phyloP scores from a whole-genome alignment of 2,113 vertebrate species.

The Sylvicapra grimmia region DNA sequence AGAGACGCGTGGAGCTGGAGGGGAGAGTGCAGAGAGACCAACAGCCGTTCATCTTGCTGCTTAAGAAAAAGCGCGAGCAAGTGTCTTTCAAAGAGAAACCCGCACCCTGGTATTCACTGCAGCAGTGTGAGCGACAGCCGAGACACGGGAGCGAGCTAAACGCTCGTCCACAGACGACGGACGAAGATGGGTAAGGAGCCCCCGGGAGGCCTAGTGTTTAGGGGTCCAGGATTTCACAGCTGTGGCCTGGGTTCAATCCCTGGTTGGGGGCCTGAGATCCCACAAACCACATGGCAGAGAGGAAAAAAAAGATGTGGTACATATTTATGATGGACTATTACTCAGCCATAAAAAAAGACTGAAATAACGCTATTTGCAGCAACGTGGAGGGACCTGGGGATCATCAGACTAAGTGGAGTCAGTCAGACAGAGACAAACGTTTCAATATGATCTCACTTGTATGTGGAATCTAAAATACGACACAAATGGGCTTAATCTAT shows the following conservation, averaged over 20 bases:
- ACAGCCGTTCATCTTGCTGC: neutral
- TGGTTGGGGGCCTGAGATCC: neutral
- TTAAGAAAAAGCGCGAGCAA: neutral
- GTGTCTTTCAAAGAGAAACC: neutral
- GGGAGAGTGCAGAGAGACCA: neutral
- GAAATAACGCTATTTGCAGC: neutral
- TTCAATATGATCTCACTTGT: neutral
- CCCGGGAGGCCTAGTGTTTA: rapidly evolving
- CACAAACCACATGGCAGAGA: rapidly evolving
- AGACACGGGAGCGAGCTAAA: rapidly evolving
- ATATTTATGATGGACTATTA: rapidly evolving
- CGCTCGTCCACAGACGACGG: rapidly evolving
- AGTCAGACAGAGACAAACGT: neutral
- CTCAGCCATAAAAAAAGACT: neutral
- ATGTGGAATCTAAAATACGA: neutral
- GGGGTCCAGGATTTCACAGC: neutral
- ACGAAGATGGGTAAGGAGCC: rapidly evolving
- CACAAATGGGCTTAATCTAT: neutral
- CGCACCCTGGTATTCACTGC: rapidly evolving
- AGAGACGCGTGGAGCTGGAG: rapidly evolving
- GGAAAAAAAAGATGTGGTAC: neutral
- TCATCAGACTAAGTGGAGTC: neutral
- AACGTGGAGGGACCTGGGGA: neutral
- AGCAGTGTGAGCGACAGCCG: neutral
- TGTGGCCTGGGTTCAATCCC: neutral